A percentile compares a stretch with the other conserved stretches of the same genome.
phyloP scores from a whole-genome alignment of 2,888 invertebrate species.

The Eupithecia inturbata region DNA sequence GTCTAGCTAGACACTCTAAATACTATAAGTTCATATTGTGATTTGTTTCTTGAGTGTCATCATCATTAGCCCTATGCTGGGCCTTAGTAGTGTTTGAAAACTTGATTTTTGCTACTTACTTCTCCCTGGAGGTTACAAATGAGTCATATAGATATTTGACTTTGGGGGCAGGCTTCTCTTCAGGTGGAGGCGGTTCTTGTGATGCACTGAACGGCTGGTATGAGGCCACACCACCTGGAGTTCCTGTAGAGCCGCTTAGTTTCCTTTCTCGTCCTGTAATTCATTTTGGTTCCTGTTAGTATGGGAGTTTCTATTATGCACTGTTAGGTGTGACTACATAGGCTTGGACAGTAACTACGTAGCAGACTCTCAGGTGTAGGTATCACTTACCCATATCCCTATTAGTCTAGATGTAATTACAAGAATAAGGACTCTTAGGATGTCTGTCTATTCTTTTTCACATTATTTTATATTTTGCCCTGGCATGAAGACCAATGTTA shows the following conservation, averaged over 20 bases:
- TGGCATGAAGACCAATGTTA: neutral
- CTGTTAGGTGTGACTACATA: neutral
- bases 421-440: neutral
- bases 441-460: neutral
- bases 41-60: neutral
- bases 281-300: neutral
- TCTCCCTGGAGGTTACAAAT: constrained; percentile 79
- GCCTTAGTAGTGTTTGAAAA: neutral
- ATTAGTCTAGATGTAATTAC: neutral
- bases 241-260: constrained; percentile 85
- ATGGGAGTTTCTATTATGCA: neutral
- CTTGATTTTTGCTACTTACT: constrained; percentile 58
- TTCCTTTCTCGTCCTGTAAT: constrained; percentile 89
- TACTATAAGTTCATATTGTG: neutral
- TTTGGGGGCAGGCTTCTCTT: constrained; percentile 87
- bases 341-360: neutral
- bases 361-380: neutral
- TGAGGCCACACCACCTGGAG: constrained; percentile 88
- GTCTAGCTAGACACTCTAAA: neutral
- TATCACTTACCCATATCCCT: no score
- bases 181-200: constrained; percentile 89
- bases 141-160: constrained; percentile 85
- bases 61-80: neutral
- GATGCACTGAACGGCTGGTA: constrained; percentile 97
- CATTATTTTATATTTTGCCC: neutral